Conservation (phyloP, 2,113 vertebrate species). For the Catharus minimus region DNA sequence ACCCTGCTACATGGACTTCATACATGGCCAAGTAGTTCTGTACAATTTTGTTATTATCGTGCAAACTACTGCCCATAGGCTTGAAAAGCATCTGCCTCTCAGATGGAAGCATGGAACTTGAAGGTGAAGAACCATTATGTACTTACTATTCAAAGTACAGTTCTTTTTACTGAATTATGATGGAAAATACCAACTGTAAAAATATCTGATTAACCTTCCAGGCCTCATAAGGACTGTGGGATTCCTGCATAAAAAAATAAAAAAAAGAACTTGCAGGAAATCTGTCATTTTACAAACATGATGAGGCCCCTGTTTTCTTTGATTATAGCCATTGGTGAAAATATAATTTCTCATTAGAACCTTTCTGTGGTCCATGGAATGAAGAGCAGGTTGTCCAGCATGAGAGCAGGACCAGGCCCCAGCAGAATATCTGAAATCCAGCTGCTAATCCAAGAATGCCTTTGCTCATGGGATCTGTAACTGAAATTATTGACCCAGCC, state of each 20-base stretch:
- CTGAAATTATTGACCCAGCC: accelerated
- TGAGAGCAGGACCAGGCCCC: accelerated
- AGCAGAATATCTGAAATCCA: not conserved
- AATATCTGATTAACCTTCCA: not conserved
- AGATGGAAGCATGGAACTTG: not conserved
- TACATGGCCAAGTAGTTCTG: accelerated
- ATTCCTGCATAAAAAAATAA: not conserved
- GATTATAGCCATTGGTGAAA: not conserved
- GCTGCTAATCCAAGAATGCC: not conserved
- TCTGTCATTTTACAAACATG: not conserved
- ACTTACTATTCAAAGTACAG: not conserved
- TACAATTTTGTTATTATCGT: not conserved
- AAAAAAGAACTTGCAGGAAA: not conserved
- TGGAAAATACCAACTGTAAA: not conserved
- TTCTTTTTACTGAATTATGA: not conserved
- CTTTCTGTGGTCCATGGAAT: not conserved
- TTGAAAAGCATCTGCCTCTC: not conserved
- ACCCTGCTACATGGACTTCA: not conserved
- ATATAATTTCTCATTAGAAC: not conserved
- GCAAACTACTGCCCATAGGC: not conserved
- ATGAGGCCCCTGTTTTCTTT: not conserved
- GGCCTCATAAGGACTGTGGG: not conserved
- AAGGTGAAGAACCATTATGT: not conserved
- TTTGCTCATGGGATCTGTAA: not conserved
- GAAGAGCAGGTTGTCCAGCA: not conserved